Evolutionary conservation across 1,140 invertebrate species (phyloP).

Genomic region (Monomorium pharaonis): DNA sequence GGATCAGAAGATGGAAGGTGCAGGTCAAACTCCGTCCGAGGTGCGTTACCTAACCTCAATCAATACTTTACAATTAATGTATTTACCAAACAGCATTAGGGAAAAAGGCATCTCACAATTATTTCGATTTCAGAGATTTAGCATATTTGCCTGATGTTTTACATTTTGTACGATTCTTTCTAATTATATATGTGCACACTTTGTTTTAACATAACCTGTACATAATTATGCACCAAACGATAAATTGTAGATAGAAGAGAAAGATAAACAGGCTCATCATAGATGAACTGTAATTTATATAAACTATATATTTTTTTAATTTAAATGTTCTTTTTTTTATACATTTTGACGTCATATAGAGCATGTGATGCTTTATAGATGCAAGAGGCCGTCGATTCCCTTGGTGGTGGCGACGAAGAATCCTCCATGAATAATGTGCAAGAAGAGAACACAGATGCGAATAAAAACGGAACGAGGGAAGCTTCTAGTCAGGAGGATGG

Average conservation of each 20-base stretch:
- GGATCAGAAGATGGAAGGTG: slow-evolving; percentile 67
- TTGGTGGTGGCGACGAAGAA: slow-evolving; percentile 41
- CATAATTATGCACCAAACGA: not conserved
- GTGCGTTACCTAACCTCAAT: slow-evolving; percentile 73
- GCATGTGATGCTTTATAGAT: too few species aligned
- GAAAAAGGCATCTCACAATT: not conserved
- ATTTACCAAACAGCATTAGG: not conserved
- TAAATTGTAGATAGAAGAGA: not conserved
- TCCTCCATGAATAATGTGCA: slow-evolving; percentile 75
- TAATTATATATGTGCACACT: not conserved
- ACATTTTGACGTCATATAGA: too few species aligned
- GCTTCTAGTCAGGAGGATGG: slow-evolving; percentile 87
- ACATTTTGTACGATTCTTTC: not conserved
- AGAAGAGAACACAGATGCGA: slow-evolving; percentile 84
- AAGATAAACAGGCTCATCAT: not conserved
- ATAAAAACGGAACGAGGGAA: slow-evolving; percentile 86
- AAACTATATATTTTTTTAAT: not conserved
- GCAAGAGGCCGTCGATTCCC: slow-evolving; percentile 53
- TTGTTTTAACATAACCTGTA: not conserved
- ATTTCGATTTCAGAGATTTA: not conserved
- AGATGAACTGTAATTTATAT: not conserved
- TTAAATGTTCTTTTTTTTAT: not conserved
- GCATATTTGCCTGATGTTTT: not conserved
- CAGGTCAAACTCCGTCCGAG: slow-evolving; percentile 59
- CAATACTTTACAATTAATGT: slow-evolving; percentile 11